Percentiles rank a stretch among this genome's conserved stretches.
phyloP scores from a whole-genome alignment of 2,113 vertebrate species.

The Burhinus bistriatus region DNA sequence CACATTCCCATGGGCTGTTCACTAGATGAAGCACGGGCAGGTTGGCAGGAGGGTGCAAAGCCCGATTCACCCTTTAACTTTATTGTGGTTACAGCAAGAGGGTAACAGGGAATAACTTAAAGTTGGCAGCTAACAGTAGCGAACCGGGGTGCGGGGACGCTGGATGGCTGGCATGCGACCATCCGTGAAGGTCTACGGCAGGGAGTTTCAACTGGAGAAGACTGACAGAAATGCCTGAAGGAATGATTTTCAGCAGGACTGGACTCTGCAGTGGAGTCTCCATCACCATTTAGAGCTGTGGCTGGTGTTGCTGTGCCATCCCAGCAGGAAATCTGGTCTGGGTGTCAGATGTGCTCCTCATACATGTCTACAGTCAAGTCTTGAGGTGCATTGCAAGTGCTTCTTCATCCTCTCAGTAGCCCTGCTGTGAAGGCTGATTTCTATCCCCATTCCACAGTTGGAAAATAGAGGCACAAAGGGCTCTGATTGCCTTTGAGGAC shows the following conservation, averaged over 20 bases:
- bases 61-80: neutral
- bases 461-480: neutral
- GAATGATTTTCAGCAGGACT: neutral
- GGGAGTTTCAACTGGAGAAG: neutral
- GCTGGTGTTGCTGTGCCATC: neutral
- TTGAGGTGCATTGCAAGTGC: neutral
- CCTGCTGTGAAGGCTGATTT: neutral
- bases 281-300: neutral
- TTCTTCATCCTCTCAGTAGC: neutral
- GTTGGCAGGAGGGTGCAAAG: neutral
- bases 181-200: neutral
- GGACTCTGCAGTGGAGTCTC: neutral
- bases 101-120: neutral
- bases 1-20: accelerated
- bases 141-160: neutral
- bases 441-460: neutral
- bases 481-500: neutral
- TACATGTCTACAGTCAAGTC: neutral
- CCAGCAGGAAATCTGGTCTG: neutral
- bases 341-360: neutral
- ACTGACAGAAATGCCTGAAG: neutral
- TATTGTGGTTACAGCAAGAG: neutral
- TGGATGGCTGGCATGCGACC: neutral
- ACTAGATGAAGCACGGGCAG: neutral
- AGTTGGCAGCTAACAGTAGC: neutral